phyloP scores from a whole-genome alignment of 2,888 invertebrate genomes.

The Tuta absoluta region DNA sequence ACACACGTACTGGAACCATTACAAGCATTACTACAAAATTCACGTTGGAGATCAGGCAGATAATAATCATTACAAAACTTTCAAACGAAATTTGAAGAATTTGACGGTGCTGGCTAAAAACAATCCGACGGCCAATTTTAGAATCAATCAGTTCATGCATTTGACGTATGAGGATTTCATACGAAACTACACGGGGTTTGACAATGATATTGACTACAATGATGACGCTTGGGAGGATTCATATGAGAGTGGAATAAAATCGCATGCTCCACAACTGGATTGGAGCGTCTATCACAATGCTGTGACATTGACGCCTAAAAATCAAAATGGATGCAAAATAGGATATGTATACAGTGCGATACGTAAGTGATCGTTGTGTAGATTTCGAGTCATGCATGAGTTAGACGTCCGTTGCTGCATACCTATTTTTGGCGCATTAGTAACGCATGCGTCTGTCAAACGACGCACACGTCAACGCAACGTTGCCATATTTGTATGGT shows the following conservation, averaged over 20 bases:
- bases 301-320: not conserved
- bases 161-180: not conserved
- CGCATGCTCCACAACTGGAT: not conserved
- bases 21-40: not conserved
- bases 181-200: slow-evolving; percentile 10
- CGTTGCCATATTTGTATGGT: too few species aligned
- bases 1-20: not conserved
- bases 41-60: not conserved
- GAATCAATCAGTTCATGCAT: not conserved
- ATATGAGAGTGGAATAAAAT: not conserved
- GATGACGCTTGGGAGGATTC: not conserved
- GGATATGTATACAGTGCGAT: slow-evolving; percentile 4
- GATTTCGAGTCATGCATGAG: not conserved
- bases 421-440: too few species aligned
- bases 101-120: not conserved
- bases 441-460: too few species aligned
- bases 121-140: not conserved
- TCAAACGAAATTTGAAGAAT: not conserved
- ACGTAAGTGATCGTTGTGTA: not conserved
- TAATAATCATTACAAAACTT: not conserved
- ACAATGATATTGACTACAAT: not conserved
- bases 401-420: too few species aligned
- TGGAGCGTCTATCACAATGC: not conserved
- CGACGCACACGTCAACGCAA: too few species aligned
- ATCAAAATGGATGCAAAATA: not conserved